Evolutionary conservation across 2,797 vertebrate species (phyloP), one percentile per base, ranked within the genome.

Genomic region (Enteromius afrohamiltoni): DNA sequence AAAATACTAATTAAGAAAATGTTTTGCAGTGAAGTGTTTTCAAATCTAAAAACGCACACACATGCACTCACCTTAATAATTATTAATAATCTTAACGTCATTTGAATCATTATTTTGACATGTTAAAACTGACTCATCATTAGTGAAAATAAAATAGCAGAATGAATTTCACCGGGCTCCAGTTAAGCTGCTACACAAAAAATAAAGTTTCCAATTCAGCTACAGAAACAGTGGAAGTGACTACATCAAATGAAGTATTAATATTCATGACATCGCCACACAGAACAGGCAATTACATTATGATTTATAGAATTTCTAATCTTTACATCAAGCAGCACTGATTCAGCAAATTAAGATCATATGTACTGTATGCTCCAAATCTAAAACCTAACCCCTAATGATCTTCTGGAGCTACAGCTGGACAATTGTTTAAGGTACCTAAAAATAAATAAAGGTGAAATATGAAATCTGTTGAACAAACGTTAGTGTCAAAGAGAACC

Each of bases 371-470:
- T 19, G 49, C 64, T 45, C 53, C 31, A 73, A 53, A 71, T 69
- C 19, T 26, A 34, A 37, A 64, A 78, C 31, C 2, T 40, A 81
- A 71, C 7, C 21, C 17, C 49, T 34, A 26, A 55, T 45, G 5
- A 55, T 77, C 19, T 23, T 60, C 42, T 29, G 34, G 47, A 62
- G 13, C 40, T 23, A 47, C 19, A 69, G 29, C 51, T 62, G 51
- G 26, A 80, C 8, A 53, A 71, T 51, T 42, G 37, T 5, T 71
- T 67, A 49, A 42, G 85, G 80, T 83, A 83, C 85, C 80, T 83
- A 79, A 6, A 55, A 79, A 82, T 82, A 85, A 83, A 82, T 85
- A 85, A 65, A 55, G 31, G 53, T 51, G 17, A 71, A 80, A 79
- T 26, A 40, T 73, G 16, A 23, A 71, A 73, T 80, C 64, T 51